Percentiles rank a stretch among this genome's conserved stretches.
phyloP scores from a whole-genome alignment of 1,140 invertebrate species.

The Drosophila watanabei region DNA sequence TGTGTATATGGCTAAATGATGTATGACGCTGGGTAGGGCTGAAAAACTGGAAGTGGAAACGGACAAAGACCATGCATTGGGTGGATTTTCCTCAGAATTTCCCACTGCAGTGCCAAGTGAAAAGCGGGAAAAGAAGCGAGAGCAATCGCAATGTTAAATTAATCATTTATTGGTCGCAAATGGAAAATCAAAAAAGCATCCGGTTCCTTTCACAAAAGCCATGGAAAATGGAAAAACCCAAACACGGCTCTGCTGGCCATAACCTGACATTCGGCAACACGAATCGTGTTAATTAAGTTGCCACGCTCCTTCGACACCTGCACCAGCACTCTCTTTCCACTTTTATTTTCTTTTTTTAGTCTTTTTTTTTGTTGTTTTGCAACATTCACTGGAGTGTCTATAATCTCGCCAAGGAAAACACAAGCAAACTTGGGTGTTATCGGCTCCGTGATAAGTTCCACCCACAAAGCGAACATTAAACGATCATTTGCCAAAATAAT shows the following conservation, averaged over 20 bases:
- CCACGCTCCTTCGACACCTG: slow-evolving; percentile 18
- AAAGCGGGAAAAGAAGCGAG: slow-evolving; percentile 24
- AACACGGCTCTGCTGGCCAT: slow-evolving; percentile 6
- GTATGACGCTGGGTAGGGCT: slow-evolving; percentile 53
- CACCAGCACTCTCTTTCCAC: slow-evolving; percentile 15
- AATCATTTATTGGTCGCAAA: slow-evolving; percentile 39
- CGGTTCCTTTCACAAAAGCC: slow-evolving; percentile 67
- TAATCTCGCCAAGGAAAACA: slow-evolving; percentile 8
- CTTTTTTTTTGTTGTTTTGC: slow-evolving; percentile 11
- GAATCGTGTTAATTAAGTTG: slow-evolving; percentile 52
- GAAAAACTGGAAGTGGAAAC: slow-evolving; percentile 34
- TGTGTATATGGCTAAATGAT: slow-evolving; percentile 48
- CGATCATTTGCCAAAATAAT: slow-evolving; percentile 66
- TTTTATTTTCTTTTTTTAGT: slow-evolving; percentile 2
- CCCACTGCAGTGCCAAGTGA: slow-evolving; percentile 31
- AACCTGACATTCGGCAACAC: slow-evolving; percentile 29
- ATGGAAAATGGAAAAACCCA: slow-evolving; percentile 26
- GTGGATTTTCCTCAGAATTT: slow-evolving; percentile 38
- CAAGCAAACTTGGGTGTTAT: slow-evolving; percentile 32
- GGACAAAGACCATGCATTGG: slow-evolving; percentile 36
- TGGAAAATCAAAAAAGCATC: slow-evolving; percentile 16
- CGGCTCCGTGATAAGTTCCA: slow-evolving; percentile 38
- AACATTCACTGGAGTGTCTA: slow-evolving; percentile 9
- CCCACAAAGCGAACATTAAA: slow-evolving; percentile 48
- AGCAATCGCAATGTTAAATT: too few relatives aligned